Evolutionary conservation across 2,113 vertebrate genomes (phyloP).

Genomic region (Macroglossus sobrinus): DNA sequence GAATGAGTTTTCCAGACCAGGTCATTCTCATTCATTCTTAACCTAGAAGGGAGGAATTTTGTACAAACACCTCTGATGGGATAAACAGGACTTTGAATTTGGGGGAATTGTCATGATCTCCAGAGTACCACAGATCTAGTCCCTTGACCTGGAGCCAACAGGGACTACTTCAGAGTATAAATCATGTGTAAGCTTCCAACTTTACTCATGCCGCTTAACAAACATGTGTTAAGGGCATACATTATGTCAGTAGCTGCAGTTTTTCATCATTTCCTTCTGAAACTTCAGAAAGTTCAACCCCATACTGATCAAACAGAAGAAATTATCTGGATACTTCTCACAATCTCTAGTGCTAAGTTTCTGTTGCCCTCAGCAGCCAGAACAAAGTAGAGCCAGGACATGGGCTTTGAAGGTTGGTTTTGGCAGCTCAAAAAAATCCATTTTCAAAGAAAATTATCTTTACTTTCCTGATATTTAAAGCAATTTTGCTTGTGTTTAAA

Average conservation of each 20-base stretch:
- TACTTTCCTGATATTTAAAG: background rate
- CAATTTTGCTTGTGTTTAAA: background rate
- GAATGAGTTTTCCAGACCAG: background rate
- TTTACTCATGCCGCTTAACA: background rate
- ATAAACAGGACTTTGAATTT: background rate
- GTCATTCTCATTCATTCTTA: background rate
- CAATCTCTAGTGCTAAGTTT: background rate
- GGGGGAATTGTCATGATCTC: background rate
- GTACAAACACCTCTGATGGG: background rate
- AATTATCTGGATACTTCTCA: conserved; percentile 28
- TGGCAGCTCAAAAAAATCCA: background rate
- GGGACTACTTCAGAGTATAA: background rate
- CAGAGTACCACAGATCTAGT: background rate
- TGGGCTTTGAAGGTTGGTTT: background rate
- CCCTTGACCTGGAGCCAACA: background rate
- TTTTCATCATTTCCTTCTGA: conserved; percentile 7
- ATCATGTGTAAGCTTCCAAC: background rate
- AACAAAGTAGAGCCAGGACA: background rate
- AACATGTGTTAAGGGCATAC: background rate
- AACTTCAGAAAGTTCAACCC: background rate
- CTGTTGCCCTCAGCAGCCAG: background rate
- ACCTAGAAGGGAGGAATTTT: background rate
- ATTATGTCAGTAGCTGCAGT: background rate
- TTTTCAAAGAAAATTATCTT: background rate
- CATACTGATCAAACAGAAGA: background rate